A percentile compares a stretch with the other conserved stretches of the same genome.
These are phyloP conservation scores for Heliconius eleuchia DNA, from an alignment of 1,140 invertebrate genomes.

Conservation along the genomic window DNA sequence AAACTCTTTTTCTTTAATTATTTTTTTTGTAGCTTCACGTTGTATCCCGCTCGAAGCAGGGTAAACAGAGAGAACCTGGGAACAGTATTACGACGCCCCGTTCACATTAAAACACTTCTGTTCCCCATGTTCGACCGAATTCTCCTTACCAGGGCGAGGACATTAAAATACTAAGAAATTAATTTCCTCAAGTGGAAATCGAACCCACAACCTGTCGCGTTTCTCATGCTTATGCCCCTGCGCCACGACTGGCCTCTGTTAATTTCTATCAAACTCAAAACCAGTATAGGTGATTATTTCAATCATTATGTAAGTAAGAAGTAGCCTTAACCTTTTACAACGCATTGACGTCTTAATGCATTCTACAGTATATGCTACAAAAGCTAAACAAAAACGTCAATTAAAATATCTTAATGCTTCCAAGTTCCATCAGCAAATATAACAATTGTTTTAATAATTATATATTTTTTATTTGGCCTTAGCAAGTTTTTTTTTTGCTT, in stretches of 20 bases:
- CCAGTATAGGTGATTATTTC: neutral
- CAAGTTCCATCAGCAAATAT: neutral
- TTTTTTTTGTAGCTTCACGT: too few species aligned
- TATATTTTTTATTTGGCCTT: slow-evolving; percentile 7
- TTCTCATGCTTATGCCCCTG: too few species aligned
- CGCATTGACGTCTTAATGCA: slow-evolving; percentile 43
- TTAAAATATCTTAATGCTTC: slow-evolving; percentile 33
- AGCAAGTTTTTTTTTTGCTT: neutral
- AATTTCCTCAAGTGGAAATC: too few species aligned
- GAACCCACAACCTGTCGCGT: too few species aligned
- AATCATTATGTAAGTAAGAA: slow-evolving; percentile 4
- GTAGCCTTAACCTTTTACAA: slow-evolving; percentile 52
- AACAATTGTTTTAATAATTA: slow-evolving; percentile 5
- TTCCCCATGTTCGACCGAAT: too few species aligned
- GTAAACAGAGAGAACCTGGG: too few species aligned
- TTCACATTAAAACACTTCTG: too few species aligned
- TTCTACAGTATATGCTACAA: slow-evolving; percentile 26
- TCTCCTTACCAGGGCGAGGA: too few species aligned
- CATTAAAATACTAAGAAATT: too few species aligned
- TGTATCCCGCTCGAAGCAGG: too few species aligned
- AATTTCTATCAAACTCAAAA: neutral
- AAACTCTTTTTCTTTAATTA: too few species aligned
- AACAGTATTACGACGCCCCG: too few species aligned
- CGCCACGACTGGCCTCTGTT: neutral
- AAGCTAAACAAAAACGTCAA: slow-evolving; percentile 27